Evolutionary conservation across 2,113 vertebrate genomes (phyloP), one percentile per base, ranked within the genome.

Genomic region (Cyprinus carpio): DNA sequence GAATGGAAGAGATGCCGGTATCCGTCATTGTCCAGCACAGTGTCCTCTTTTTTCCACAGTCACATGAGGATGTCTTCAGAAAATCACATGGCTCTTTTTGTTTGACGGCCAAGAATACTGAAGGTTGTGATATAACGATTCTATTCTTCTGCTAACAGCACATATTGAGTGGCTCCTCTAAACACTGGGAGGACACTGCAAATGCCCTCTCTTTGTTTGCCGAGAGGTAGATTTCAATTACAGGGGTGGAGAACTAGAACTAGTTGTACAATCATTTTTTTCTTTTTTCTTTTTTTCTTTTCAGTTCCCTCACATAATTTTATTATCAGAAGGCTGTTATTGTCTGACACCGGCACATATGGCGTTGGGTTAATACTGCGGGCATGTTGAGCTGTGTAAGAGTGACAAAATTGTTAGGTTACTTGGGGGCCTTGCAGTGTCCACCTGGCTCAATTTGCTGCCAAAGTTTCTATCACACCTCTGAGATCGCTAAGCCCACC

Each of bases 41-140:
- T 37, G 67, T 88, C 67, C 85, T 81, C 88, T 94, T 89, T 90
- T 90, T 86, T 92, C 2, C 87, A 86, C 87, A 85, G 84, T 89
- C 89, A 87, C 87, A 80, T 86, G 81, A 88, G 91, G 85, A 84
- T 84, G 85, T 76, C 85, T 88, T 84, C 85, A 88, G 87, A 88
- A 88, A 27, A 4, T 91, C 90, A 91, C 87, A 49, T 58, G 71
- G 89, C 87, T 78, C 29, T 4, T 20, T 79, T 89, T 91, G 87
- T 86, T 84, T 90, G 86, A 90, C 58, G 49, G 85, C 87, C 86
- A 76, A 86, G 86, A 82, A 62, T 86, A 82, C 67, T 84, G 83
- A 86, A 84, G 85, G 81, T 82, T 82, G 84, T 74, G 81, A 81
- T 86, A 86, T 82, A 88, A 87, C 85, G 87, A 81, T 78, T 84